Conservation (phyloP, 2,797 vertebrate species). For the Eurystomus glaucurus region DNA sequence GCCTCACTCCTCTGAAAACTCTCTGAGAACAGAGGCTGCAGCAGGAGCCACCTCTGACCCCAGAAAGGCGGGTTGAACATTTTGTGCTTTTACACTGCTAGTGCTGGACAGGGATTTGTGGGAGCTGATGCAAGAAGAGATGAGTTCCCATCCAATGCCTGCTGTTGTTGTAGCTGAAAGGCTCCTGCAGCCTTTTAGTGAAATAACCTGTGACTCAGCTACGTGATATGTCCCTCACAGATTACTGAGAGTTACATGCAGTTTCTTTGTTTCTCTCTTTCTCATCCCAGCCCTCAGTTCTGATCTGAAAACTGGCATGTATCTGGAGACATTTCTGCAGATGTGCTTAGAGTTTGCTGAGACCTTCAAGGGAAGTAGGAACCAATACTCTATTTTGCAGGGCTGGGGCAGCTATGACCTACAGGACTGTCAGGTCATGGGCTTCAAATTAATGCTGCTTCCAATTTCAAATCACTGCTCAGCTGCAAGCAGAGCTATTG, state of each 20-base stretch:
- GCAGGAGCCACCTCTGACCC: accelerated
- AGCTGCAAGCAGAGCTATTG: neutral
- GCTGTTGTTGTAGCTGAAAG: neutral
- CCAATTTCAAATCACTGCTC: neutral
- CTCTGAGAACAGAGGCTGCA: neutral
- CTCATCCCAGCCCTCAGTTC: neutral
- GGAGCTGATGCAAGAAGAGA: accelerated
- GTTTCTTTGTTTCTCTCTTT: neutral
- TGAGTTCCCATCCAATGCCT: accelerated
- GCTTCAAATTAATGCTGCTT: neutral
- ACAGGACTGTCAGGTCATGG: accelerated
- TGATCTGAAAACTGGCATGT: neutral
- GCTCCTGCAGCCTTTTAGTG: neutral
- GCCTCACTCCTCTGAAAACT: neutral
- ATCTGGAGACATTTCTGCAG: neutral
- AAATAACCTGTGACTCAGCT: neutral
- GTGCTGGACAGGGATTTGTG: neutral
- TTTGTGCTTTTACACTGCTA: neutral
- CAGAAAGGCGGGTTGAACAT: neutral
- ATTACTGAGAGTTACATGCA: accelerated
- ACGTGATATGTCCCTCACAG: accelerated
- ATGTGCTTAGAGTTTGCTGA: neutral
- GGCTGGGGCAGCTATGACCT: neutral
- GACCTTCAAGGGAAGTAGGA: too few relatives aligned
- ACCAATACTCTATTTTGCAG: neutral